These are phyloP conservation scores for Aphidius colemani DNA, from an alignment of 2,888 invertebrate species.

Conservation along the genomic window DNA sequence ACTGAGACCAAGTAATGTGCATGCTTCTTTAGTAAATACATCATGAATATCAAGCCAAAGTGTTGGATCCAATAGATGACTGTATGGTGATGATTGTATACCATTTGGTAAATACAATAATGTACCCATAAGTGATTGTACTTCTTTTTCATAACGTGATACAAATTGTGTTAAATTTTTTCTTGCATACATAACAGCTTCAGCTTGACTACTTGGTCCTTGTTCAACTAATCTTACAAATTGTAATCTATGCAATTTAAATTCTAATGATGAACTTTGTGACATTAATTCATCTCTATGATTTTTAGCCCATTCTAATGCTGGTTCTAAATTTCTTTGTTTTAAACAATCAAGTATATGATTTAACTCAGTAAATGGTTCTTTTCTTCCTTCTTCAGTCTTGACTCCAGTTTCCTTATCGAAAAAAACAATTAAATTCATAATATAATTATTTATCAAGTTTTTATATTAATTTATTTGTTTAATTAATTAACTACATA, in stretches of 20 bases:
- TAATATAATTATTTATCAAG: not conserved
- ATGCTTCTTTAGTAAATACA: constrained; percentile 90
- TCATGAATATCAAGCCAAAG: constrained; percentile 83
- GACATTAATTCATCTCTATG: constrained; percentile 71
- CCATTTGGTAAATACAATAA: constrained; percentile 79
- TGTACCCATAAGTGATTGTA: constrained; percentile 86
- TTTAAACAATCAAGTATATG: constrained; percentile 86
- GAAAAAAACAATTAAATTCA: constrained; percentile 17
- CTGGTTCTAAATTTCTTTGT: constrained; percentile 79
- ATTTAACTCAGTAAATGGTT: constrained; percentile 83
- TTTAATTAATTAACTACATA: constrained; percentile 44
- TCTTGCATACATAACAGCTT: constrained; percentile 87
- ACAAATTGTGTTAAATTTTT: constrained; percentile 83
- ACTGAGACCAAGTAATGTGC: constrained; percentile 85
- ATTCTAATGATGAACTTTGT: constrained; percentile 73
- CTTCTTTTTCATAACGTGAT: constrained; percentile 77
- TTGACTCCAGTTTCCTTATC: constrained; percentile 71
- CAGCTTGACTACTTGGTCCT: constrained; percentile 73
- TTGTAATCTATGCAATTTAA: constrained; percentile 79
- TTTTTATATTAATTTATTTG: not conserved
- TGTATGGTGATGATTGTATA: constrained; percentile 80
- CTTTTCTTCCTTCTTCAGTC: constrained; percentile 69
- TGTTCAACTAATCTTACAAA: constrained; percentile 75
- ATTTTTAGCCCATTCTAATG: constrained; percentile 83
- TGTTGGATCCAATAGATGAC: constrained; percentile 73